These are phyloP conservation scores for Aradophagus sp. DNA, from an alignment of 1,140 invertebrate genomes.

Conservation along the genomic window DNA sequence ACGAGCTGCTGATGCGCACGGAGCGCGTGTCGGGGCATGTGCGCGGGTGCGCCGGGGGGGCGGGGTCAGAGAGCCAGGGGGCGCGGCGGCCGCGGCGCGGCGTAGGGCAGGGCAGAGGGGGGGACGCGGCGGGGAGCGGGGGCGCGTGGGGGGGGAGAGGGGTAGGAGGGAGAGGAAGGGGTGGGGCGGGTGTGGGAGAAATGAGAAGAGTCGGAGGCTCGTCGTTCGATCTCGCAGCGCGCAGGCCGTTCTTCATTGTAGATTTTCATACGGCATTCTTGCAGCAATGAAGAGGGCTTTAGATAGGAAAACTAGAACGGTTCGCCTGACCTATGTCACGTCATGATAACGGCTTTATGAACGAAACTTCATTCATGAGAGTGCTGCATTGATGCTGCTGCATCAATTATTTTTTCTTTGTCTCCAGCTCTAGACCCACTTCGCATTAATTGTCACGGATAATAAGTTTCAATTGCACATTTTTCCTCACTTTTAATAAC, in stretches of 20 bases:
- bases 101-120: too few species aligned
- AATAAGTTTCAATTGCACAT: constrained; percentile 43
- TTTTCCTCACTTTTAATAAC: constrained; percentile 26
- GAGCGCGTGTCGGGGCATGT: too few species aligned
- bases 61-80: too few species aligned
- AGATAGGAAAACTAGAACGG: constrained; percentile 59
- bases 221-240: constrained; percentile 33
- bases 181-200: too few species aligned
- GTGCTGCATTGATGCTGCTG: constrained; percentile 53
- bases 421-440: constrained; percentile 35
- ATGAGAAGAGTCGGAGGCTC: too few species aligned
- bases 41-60: too few species aligned
- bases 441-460: constrained; percentile 45
- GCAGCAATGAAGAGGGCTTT: constrained; percentile 55
- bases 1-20: too few species aligned
- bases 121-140: too few species aligned
- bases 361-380: constrained; percentile 57
- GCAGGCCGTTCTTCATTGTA: constrained; percentile 55
- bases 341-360: constrained; percentile 58
- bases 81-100: too few species aligned
- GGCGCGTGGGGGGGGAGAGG: too few species aligned
- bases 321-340: constrained; percentile 63
- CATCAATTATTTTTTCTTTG: constrained; percentile 52
- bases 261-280: constrained; percentile 57
- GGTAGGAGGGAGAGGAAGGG: too few species aligned